phyloP scores from a whole-genome alignment of 2,797 vertebrate genomes.

The Galaxias olidus region DNA sequence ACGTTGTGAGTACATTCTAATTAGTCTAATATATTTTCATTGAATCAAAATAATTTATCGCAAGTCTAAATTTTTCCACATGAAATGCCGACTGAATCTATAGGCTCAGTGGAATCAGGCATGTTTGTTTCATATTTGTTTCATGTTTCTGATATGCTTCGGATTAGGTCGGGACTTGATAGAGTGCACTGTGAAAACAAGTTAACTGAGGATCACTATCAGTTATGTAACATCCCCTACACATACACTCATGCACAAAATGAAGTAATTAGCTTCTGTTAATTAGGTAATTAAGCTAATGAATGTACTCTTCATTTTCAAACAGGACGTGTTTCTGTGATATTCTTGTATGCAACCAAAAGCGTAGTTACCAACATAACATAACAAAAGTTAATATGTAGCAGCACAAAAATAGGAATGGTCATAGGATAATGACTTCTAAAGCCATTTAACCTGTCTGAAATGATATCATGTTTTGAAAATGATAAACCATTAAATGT shows the following conservation, averaged over 20 bases:
- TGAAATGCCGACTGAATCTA: slow-evolving; percentile 28
- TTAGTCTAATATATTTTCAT: background rate
- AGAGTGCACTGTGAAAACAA: slow-evolving; percentile 60
- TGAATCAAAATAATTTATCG: slow-evolving; percentile 30
- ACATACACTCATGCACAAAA: slow-evolving; percentile 62
- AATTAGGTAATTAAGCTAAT: slow-evolving; percentile 82
- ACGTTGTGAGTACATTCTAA: too few species aligned
- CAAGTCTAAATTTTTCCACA: slow-evolving; percentile 20
- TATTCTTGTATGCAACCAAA: slow-evolving; percentile 44
- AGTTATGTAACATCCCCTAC: slow-evolving; percentile 70
- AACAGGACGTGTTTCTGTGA: slow-evolving; percentile 53
- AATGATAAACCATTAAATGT: background rate
- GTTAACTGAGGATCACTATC: slow-evolving; percentile 78
- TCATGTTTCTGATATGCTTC: slow-evolving; percentile 49
- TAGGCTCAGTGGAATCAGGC: slow-evolving; percentile 33
- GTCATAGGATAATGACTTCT: slow-evolving; percentile 33
- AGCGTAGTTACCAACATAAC: slow-evolving; percentile 30
- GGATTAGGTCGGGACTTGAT: slow-evolving; percentile 65
- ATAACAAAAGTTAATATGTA: slow-evolving; percentile 36
- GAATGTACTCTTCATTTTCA: slow-evolving; percentile 68
- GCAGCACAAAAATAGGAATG: slow-evolving; percentile 44
- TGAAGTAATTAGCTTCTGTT: slow-evolving; percentile 80
- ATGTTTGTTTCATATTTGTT: slow-evolving; percentile 51
- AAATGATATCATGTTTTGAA: too few species aligned
- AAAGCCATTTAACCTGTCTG: slow-evolving; percentile 15